Evolutionary conservation across 2,888 invertebrate species (phyloP), one percentile per base, ranked within the genome.

Genomic region (Cosmopolites sordidus): DNA sequence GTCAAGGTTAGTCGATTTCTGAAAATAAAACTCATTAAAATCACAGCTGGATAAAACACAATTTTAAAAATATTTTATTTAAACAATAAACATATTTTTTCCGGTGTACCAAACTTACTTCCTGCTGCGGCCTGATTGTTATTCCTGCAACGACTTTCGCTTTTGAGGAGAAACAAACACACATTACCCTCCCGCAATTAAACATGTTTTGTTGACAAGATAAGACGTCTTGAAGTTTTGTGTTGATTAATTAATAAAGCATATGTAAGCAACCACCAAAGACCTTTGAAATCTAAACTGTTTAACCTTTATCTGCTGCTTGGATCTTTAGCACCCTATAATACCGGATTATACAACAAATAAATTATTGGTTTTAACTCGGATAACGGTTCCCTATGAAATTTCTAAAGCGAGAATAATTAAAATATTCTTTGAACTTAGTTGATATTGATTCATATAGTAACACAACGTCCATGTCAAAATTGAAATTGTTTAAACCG

Each of bases 101-200:
- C 12, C 33, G 4, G 33, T 33, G 33, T 33, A 33, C 33, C 5
- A 12, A 4, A 33, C n/a, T 12, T 12, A 11, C 12, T 11, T 33
- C 12, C 12, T 33, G 33, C 64, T 71, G 65, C 69, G 67, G 66
- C 67, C 67, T 67, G 70, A 71, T 72, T 71, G 71, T 72, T 71
- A 70, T 71, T 71, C 69, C 62, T 43, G 14, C n/a, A 42, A 33
- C 47, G 45, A 51, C 51, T 51, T 51, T 51, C 51, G 51, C 51
- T 51, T 51, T 43, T 51, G 42, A 46, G 46, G 46, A 41, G 47
- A 46, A 51, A 51, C 51, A 51, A 51, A 51, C 51, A 51, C 41
- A 47, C 51, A 51, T 51, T 47, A 47, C 47, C 51, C 51, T 51
- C 46, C 51, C 51, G 51, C 51, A 51, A 51, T 51, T 51, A 51